A percentile compares a stretch with the other conserved stretches of the same genome.
Conservation (phyloP, 1,140 invertebrate genomes). For the Neoseiulus cucumeris region DNA sequence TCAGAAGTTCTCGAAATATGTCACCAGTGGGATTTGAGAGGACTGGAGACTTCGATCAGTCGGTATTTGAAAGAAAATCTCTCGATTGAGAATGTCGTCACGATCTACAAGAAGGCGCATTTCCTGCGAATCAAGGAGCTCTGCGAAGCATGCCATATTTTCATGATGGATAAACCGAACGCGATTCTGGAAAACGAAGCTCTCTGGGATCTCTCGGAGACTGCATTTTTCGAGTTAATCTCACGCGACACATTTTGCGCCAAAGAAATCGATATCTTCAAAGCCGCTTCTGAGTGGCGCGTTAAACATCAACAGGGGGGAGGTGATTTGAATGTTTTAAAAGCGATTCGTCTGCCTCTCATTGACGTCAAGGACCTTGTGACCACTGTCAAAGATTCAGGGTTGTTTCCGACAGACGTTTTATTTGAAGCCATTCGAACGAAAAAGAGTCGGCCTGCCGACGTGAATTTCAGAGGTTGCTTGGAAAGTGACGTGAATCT, state of each 20-base stretch:
- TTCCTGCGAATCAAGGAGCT: constrained; percentile 39
- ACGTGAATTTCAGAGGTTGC: constrained; percentile 46
- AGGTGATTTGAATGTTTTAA: constrained; percentile 20
- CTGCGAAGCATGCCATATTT: constrained; percentile 45
- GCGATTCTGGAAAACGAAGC: constrained; percentile 61
- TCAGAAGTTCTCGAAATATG: constrained; percentile 67
- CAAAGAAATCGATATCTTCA: constrained; percentile 82
- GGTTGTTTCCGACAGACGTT: constrained; percentile 61
- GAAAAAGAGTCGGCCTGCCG: constrained; percentile 50
- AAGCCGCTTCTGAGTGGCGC: constrained; percentile 66
- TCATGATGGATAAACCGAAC: constrained; percentile 64
- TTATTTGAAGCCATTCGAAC: constrained; percentile 84
- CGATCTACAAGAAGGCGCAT: constrained; percentile 46
- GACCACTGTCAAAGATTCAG: constrained; percentile 59
- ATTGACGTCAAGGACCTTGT: constrained; percentile 70
- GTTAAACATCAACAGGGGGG: constrained; percentile 40
- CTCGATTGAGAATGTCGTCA: constrained; percentile 67
- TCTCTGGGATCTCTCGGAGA: constrained; percentile 57
- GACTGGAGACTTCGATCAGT: constrained; percentile 71
- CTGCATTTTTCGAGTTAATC: constrained; percentile 44
- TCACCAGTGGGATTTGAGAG: constrained; percentile 82
- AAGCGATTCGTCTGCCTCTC: constrained; percentile 53
- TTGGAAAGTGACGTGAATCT: constrained; percentile 67
- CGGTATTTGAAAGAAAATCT: constrained; percentile 74
- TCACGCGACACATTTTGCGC: constrained; percentile 85